Conservation (phyloP, 2,888 invertebrate genomes). For the Megamerina dolium region DNA sequence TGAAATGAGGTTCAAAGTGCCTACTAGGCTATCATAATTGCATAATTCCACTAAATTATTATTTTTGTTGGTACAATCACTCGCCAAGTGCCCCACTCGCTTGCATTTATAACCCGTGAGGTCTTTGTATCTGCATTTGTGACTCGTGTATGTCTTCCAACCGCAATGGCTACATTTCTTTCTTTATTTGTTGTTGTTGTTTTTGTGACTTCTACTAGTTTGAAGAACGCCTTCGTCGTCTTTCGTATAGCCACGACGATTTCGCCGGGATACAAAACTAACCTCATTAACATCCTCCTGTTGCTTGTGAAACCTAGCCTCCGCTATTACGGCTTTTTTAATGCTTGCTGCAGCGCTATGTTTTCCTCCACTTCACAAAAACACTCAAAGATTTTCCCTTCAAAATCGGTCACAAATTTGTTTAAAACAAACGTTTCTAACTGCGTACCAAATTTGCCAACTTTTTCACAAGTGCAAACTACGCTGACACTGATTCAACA, state of each 20-base stretch:
- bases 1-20: no score
- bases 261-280: no score
- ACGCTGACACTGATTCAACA: background rate
- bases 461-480: background rate
- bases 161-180: conserved; percentile 1
- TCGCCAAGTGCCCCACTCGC: background rate
- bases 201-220: background rate
- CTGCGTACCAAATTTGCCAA: background rate
- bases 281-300: no score
- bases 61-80: background rate
- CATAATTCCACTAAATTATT: no score
- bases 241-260: no score
- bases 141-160: background rate
- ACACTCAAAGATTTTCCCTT: no score
- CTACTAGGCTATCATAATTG: no score
- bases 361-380: no score
- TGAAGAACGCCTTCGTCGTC: no score
- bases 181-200: background rate
- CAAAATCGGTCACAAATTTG: conserved; percentile 7
- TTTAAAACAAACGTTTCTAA: conserved; percentile 5
- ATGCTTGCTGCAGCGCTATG: background rate
- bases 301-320: no score
- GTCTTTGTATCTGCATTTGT: background rate
- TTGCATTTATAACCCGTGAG: background rate
- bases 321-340: background rate